Base-by-base conservation (phyloP, 2,113 vertebrate genomes). In the Erythrocebus patas region DNA sequence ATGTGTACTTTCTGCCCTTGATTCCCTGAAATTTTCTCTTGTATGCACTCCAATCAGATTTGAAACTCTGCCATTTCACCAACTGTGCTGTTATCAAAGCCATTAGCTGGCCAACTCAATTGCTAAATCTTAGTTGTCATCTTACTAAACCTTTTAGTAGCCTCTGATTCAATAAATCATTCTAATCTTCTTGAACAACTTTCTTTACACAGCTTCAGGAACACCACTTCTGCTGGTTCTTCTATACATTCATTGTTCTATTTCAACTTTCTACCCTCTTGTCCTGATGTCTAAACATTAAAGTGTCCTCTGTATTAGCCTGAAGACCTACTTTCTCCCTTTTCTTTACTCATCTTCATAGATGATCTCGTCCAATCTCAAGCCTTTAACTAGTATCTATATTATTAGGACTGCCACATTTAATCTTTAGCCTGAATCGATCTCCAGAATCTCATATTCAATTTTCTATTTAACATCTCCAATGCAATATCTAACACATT, bases 1-100 rank as follows among this genome's bases (percentile, higher is more conserved):
- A 17, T 8, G 0, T n/a, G 5, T 1, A 55, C 16, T 70, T 0
- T n/a, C 30, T 72, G 20, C 1, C 32, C 0, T 6, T 23, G 8
- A 0, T 48, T 52, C 27, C 38, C 17, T 27, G 22, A 35, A 4
- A 59, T 38, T 55, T 12, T 78, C 8, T 55, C 8, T 68, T 73
- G 0, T 9, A 38, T 9, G 1, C 6, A 68, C 7, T 83, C 6
- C 11, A 35, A 18, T 25, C 38, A 52, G n/a, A 8, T 40, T 85
- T 64, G 70, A 8, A 75, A 13, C 4, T 25, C 13, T 88, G 64
- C 2, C 16, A 6, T 68, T 80, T 13, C 32, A 45, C 8, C 18
- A 92, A 1, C 18, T 1, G n/a, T 88, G 18, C 0, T 50, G 30
- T 32, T 87, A 2, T 81, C 4, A 43, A 94, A 61, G 4, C 5